Base-by-base conservation (phyloP, 2,113 vertebrate genomes). In the Glareola pratincola region DNA sequence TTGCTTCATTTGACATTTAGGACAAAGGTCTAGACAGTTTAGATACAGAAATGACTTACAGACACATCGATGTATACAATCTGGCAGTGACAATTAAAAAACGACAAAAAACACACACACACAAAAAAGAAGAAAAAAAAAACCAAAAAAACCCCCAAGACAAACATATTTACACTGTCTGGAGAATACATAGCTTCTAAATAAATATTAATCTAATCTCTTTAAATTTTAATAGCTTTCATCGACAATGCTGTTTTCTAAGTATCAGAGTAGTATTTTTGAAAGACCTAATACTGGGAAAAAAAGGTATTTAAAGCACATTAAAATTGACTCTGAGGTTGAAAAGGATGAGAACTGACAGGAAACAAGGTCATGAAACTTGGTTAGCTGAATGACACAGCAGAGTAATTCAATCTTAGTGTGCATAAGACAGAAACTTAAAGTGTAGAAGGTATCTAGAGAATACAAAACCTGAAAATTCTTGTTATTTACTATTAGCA, bases 161-260 rank as follows among this genome's bases (percentile, higher is more conserved):
- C 19, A 85, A 94, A 67, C 2, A 6, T 29, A 21, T n/a, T 81
- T 74, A 29, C 11, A 45, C 10, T 74, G 8, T 94, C 77, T 84
- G 36, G n/a, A 54, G 30, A 68, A 88, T 66, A 8, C 73, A 26
- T 69, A 81, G n/a, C 32, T 71, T 92, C 64, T 94, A 89, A 90
- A 91, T 85, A 75, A 83, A 89, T 95, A 86, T 88, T 95, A 75
- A 94, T 93, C 56, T 78, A 83, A 94, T 91, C 8, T 91, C 45
- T 95, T 93, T 53, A 93, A 57, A 92, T 81, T n/a, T 88, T 95
- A 96, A 62, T 89, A 69, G 24, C 11, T 96, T 98, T 94, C 76
- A 30, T 22, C 75, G 22, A 50, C 27, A 97, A 88, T 68, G 50
- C 6, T 91, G 14, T 69, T 93, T 85, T 82, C 72, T 74, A 94